phyloP scores from a whole-genome alignment of 2,797 vertebrate species.

The Yasuhikotakia modesta region DNA sequence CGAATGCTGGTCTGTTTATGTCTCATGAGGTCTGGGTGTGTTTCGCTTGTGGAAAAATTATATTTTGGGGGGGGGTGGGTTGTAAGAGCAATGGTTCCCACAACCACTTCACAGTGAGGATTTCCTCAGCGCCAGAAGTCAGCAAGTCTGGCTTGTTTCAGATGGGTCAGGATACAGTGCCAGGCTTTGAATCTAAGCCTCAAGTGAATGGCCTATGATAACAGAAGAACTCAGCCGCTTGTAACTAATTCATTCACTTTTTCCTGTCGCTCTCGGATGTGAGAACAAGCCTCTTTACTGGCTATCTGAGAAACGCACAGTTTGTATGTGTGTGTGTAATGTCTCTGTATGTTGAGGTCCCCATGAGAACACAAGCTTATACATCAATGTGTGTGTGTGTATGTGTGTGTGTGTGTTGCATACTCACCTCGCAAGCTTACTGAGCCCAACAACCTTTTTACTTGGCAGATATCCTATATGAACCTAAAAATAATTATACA shows the following conservation, averaged over 20 bases:
- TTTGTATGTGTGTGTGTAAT: constrained; percentile 6
- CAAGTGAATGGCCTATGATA: constrained; percentile 75
- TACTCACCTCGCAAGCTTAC: constrained; percentile 79
- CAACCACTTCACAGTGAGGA: constrained; percentile 53
- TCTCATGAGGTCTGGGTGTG: not conserved
- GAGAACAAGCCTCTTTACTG: constrained; percentile 15
- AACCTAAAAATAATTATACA: constrained; percentile 68
- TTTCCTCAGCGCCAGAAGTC: constrained; percentile 72
- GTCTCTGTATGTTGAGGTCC: too few relatives aligned
- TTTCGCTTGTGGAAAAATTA: constrained; percentile 20
- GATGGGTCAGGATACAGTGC: constrained; percentile 67
- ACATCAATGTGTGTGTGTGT: not conserved
- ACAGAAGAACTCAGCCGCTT: constrained; percentile 77
- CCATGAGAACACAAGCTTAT: too few relatives aligned
- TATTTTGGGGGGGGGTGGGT: constrained; percentile 43
- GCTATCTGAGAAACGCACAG: constrained; percentile 3
- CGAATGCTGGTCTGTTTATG: not conserved
- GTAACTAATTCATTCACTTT: constrained; percentile 64
- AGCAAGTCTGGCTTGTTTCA: constrained; percentile 65
- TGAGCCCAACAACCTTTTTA: constrained; percentile 81
- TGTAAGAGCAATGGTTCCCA: constrained; percentile 35
- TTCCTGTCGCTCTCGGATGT: constrained; percentile 33
- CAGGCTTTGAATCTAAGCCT: constrained; percentile 75
- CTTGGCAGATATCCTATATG: constrained; percentile 81
- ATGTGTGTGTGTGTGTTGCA: constrained; percentile 41